Base-by-base conservation (phyloP, 2,797 vertebrate genomes). In the Amblyopsis hoosieri region DNA sequence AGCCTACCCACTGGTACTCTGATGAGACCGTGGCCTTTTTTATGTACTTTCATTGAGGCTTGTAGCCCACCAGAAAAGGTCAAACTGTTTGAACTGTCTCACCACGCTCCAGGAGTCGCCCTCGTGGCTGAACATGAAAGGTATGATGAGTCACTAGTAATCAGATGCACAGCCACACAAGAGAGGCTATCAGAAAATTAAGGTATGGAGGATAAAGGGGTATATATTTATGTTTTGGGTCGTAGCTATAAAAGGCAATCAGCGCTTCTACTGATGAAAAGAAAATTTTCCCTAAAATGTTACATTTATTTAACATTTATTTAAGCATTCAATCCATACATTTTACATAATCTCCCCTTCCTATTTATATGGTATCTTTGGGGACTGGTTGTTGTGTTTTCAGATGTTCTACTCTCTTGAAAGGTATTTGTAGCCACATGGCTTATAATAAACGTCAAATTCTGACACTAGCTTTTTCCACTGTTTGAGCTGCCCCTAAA, bases 51-150 rank as follows among this genome's bases (percentile, higher is more conserved):
- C 49, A 64, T 60, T 67, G 65, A 59, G 54, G 17, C 70, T 71
- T 76, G 70, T 45, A 62, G 78, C 69, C 71, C 50, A 54, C 60
- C 71, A 76, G 68, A 91, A 92, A 29, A 91, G 88, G 91, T 91
- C 90, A 88, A 69, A 55, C 69, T 76, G 84, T 90, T 91, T 90
- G 86, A 90, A 90, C 74, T 79, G 73, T 67, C 61, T 68, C 82
- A 71, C 80, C 77, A 74, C 72, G 15, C 87, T 71, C 81, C 59
- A 65, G 85, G 88, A 85, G 76, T 75, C 64, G 19, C 76, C 19
- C 81, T 80, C 79, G 63, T 67, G 31, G 50, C 68, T 67, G 60
- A 29, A 90, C 90, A 89, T 90, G 79, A 91, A 91, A 91, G 86
- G 67, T 66, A 15, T 79, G 80, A 15, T 79, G 80, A 89, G 75